Evolutionary conservation across 2,113 vertebrate genomes (phyloP).

Genomic region (Melanerpes formicivorus): DNA sequence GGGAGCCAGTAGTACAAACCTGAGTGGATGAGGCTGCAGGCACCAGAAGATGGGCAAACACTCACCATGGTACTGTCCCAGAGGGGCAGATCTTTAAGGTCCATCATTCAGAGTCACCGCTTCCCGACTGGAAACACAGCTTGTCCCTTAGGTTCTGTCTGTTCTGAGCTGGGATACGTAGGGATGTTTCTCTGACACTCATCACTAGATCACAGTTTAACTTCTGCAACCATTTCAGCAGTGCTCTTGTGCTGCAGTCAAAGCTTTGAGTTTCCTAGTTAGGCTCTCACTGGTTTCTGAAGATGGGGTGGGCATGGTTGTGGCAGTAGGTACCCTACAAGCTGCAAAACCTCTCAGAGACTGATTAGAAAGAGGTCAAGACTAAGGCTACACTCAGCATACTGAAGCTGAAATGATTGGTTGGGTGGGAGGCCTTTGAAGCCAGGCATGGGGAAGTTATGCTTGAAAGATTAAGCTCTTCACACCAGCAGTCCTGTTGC

Average conservation of each 20-base stretch:
- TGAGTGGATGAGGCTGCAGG: background rate
- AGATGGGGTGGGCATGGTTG: background rate
- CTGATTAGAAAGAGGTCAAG: background rate
- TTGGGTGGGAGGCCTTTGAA: background rate
- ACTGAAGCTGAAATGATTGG: background rate
- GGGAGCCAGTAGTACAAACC: background rate
- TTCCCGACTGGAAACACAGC: background rate
- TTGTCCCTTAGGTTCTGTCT: no score
- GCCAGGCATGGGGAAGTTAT: rapidly evolving
- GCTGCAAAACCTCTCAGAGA: background rate
- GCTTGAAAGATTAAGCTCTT: background rate
- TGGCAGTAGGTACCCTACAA: background rate
- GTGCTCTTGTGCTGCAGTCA: background rate
- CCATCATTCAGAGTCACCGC: background rate
- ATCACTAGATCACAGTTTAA: background rate
- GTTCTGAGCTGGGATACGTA: background rate
- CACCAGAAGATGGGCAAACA: background rate
- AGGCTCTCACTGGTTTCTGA: background rate
- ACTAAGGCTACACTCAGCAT: background rate
- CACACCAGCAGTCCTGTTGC: background rate
- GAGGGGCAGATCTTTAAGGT: background rate
- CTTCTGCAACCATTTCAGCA: background rate
- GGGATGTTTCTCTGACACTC: rapidly evolving
- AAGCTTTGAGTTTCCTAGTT: background rate
- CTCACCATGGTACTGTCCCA: background rate